Base-by-base conservation (phyloP, 2,888 invertebrate species). In the Trachelus tabidus region DNA sequence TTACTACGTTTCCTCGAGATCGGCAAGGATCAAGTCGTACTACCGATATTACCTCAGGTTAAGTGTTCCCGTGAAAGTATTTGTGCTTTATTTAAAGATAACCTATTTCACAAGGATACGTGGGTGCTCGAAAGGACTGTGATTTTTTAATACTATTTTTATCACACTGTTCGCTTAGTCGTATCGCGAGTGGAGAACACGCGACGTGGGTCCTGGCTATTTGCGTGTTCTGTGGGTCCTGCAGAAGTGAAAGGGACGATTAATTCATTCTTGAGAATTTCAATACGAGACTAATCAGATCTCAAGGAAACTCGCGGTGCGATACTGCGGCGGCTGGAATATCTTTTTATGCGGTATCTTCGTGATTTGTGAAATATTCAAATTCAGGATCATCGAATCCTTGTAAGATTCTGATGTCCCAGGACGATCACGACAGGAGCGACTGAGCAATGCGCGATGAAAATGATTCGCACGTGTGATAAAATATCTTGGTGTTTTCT, bases 101-200 rank as follows among this genome's bases (percentile, higher is more conserved):
- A 56, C 23, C 56, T 56, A 56, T 56, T 56, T 56, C 56, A 56
- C 56, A 56, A 56, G 56, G 56, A 56, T 56, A 56, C 56, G 56
- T 56, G 56, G 23, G 56, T 56, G 56, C 56, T 23, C n/a, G 77
- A 76, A 34, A 76, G 69, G 74, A 73, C 33, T 74, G 40, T 35
- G 73, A 76, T 35, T 30, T 75, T 75, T 75, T 68, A 34, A n/a
- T n/a, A 15, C 69, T 34, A 69, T 75, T 75, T 68, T 68, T 75
- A 69, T 75, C 68, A 35, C 68, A 31, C 33, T 75, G 30, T 75
- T 15, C 68, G 30, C 23, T 56, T 30, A 56, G 23, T 2, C 56
- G 56, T 56, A 56, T 15, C 56, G 56, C 23, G 23, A 56, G 56
- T 56, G 56, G 23, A 56, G 56, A 56, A 56, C 56, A 56, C 56